Percentiles rank a stretch among this genome's conserved stretches.
Evolutionary conservation across 2,888 invertebrate species (phyloP).

Genomic region (Drosophila pegasa): DNA sequence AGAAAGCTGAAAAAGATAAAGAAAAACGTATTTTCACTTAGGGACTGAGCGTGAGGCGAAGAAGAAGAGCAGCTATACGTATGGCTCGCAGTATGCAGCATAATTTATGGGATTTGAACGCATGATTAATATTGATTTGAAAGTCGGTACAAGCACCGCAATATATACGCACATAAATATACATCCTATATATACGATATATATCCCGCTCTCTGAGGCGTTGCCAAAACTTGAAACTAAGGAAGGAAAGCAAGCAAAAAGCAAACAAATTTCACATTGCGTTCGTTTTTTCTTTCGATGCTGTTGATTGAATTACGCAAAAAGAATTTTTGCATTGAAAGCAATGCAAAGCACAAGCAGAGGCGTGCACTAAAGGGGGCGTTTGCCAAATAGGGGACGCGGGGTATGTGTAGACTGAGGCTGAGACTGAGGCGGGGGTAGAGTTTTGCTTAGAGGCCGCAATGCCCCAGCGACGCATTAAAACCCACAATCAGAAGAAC

Average conservation of each 20-base stretch:
- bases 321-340: constrained; percentile 29
- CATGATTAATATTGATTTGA: constrained; percentile 83
- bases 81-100: constrained; percentile 24
- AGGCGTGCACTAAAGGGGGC: neutral
- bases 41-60: neutral
- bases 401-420: neutral
- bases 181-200: constrained; percentile 26
- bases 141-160: constrained; percentile 54
- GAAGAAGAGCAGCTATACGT: neutral
- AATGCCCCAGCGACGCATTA: constrained; percentile 38
- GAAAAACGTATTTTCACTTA: constrained; percentile 39
- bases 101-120: constrained; percentile 76
- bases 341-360: neutral
- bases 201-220: constrained; percentile 10
- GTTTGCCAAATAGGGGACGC: neutral
- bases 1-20: constrained; percentile 32
- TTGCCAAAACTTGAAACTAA: constrained; percentile 43
- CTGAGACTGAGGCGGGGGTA: neutral
- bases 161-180: constrained; percentile 1
- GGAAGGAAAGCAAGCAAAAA: neutral
- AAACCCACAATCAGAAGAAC: constrained; percentile 30
- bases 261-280: constrained; percentile 59
- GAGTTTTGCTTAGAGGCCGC: neutral
- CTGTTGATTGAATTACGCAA: constrained; percentile 67
- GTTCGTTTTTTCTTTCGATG: constrained; percentile 26